These are phyloP conservation scores for Dynastes maya DNA, from an alignment of 2,888 invertebrate genomes.

Conservation along the genomic window DNA sequence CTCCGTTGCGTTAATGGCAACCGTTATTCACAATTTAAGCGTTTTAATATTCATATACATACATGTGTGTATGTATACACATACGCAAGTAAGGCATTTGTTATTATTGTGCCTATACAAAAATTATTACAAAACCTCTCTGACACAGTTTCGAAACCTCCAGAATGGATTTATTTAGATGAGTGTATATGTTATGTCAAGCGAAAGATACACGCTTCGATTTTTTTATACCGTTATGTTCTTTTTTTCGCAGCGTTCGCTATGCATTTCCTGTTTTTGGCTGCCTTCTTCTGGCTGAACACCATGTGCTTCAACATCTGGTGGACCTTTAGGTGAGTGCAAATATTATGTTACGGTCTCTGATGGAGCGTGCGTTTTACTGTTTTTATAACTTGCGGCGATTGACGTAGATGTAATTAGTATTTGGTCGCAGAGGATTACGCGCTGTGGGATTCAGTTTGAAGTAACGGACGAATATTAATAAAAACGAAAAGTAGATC, in stretches of 20 bases:
- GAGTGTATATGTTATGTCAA: neutral
- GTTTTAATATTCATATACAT: conserved; percentile 16
- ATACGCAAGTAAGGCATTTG: neutral
- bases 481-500: too few species aligned
- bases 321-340: conserved; percentile 91
- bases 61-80: neutral
- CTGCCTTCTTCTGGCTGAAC: conserved; percentile 94
- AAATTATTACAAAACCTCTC: conserved; percentile 10
- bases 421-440: too few species aligned
- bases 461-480: too few species aligned
- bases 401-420: too few species aligned
- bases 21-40: conserved; percentile 37
- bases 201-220: conserved; percentile 3
- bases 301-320: conserved; percentile 96
- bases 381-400: neutral
- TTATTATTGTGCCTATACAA: neutral
- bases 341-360: conserved; percentile 50
- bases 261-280: conserved; percentile 91
- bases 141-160: conserved; percentile 12
- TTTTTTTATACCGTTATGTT: conserved; percentile 36
- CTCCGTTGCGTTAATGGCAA: conserved; percentile 33
- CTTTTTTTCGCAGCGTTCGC: conserved; percentile 77
- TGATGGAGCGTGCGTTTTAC: neutral
- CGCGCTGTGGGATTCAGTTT: too few species aligned
- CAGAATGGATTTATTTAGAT: conserved; percentile 9